A percentile compares a stretch with the other conserved stretches of the same genome.
phyloP scores from a whole-genome alignment of 2,888 invertebrate genomes.

The Cerastis leucographa region DNA sequence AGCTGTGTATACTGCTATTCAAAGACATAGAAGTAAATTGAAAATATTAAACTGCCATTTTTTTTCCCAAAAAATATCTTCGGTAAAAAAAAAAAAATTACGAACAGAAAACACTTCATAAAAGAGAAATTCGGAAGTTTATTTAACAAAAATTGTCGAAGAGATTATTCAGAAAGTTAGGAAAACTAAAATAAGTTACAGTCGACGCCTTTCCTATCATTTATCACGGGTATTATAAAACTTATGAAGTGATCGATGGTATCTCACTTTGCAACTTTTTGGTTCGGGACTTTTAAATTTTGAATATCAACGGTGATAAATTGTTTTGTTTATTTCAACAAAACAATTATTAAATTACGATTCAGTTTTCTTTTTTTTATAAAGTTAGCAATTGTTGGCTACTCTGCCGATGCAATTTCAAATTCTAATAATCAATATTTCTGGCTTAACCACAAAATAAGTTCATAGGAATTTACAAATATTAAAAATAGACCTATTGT shows the following conservation, averaged over 20 bases:
- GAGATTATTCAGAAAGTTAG: conserved; percentile 57
- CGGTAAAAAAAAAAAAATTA: background rate
- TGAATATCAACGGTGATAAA: conserved; percentile 46
- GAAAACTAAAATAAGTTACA: conserved; percentile 60
- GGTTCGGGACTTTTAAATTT: conserved; percentile 45
- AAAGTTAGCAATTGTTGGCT: background rate
- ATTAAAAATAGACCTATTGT: background rate
- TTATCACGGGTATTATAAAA: conserved; percentile 62
- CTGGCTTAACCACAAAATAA: too few species aligned
- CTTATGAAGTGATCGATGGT: conserved; percentile 60
- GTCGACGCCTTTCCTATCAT: conserved; percentile 61
- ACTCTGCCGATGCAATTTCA: background rate
- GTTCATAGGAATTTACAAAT: background rate
- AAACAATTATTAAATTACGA: background rate
- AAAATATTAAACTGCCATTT: background rate
- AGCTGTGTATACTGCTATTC: background rate
- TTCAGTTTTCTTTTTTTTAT: background rate
- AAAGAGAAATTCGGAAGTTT: conserved; percentile 23
- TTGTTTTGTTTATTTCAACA: conserved; percentile 21
- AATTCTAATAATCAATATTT: too few species aligned
- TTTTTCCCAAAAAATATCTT: background rate
- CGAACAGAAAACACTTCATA: conserved; percentile 25
- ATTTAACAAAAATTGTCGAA: conserved; percentile 28
- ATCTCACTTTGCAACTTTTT: conserved; percentile 49
- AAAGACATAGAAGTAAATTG: background rate